A percentile compares a stretch with the other conserved stretches of the same genome.
Evolutionary conservation across 2,888 invertebrate genomes (phyloP).

Genomic region (Aethes cnicana): DNA sequence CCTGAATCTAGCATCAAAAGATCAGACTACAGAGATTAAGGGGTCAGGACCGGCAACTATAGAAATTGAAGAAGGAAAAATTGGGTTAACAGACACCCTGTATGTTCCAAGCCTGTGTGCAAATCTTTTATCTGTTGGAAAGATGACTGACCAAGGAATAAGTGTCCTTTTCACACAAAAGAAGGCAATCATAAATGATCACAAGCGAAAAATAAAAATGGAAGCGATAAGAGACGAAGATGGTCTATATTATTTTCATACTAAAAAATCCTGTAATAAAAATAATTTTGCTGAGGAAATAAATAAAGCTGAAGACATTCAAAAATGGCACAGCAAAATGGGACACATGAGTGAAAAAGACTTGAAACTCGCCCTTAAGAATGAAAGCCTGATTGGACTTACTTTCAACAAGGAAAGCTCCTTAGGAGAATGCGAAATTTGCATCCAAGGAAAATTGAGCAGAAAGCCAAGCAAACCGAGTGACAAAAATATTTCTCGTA

Average conservation of each 20-base stretch:
- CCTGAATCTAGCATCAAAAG: background rate
- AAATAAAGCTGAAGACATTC: background rate
- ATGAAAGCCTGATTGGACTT: no score
- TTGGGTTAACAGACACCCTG: background rate
- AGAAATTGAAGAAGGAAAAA: background rate
- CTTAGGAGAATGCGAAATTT: background rate
- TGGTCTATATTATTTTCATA: background rate
- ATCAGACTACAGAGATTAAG: background rate
- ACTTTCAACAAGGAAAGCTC: no score
- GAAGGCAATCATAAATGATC: constrained; percentile 14
- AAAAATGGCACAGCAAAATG: background rate
- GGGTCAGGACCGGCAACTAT: background rate
- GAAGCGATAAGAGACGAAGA: background rate
- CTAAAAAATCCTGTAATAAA: no score
- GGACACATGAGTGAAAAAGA: no score
- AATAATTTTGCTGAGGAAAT: no score
- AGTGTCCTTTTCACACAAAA: constrained; percentile 14
- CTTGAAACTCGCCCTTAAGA: no score
- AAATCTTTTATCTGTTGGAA: constrained; percentile 18
- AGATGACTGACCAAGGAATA: constrained; percentile 13
- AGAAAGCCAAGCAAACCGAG: background rate
- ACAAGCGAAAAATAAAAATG: background rate
- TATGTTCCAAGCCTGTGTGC: constrained; percentile 21
- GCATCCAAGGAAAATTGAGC: background rate
- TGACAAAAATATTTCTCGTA: no score